These are phyloP conservation scores for Eilema griseolum DNA, from an alignment of 2,888 invertebrate species.

Conservation along the genomic window DNA sequence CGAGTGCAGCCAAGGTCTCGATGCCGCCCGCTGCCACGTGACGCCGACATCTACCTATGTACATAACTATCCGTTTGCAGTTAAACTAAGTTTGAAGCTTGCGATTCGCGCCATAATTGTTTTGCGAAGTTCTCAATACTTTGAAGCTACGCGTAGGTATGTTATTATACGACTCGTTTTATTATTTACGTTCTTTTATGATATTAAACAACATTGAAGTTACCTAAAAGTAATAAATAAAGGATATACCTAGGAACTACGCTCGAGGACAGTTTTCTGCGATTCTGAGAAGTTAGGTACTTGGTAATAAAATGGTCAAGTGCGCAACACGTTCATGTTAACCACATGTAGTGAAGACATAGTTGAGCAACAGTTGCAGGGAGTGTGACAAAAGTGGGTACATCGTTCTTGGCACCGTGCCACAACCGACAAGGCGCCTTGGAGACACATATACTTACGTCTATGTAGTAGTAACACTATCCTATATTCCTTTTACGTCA, in stretches of 20 bases:
- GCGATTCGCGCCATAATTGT: slow-evolving; percentile 63
- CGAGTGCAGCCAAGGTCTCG: slow-evolving; percentile 40
- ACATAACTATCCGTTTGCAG: slow-evolving; percentile 24
- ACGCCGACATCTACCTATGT: slow-evolving; percentile 27
- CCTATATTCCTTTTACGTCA: slow-evolving; percentile 19
- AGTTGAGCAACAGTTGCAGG: slow-evolving; percentile 53
- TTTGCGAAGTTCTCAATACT: slow-evolving; percentile 67
- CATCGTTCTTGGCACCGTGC: slow-evolving; percentile 45
- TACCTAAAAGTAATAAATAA: not conserved
- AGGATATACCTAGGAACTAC: not conserved
- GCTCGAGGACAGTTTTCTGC: not conserved
- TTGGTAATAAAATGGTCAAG: slow-evolving; percentile 12
- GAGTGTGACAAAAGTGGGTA: slow-evolving; percentile 35
- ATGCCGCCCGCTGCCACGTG: slow-evolving; percentile 37
- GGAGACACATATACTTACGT: slow-evolving; percentile 29
- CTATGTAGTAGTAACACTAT: slow-evolving; percentile 31
- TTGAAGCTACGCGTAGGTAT: slow-evolving; percentile 64
- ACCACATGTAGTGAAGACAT: slow-evolving; percentile 30
- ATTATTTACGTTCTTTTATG: slow-evolving; percentile 16
- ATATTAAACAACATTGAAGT: not conserved
- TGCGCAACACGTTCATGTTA: slow-evolving; percentile 35
- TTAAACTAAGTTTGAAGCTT: slow-evolving; percentile 51
- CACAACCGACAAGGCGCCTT: slow-evolving; percentile 32
- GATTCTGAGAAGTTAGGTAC: too few relatives aligned
- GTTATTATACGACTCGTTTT: slow-evolving; percentile 58